These are phyloP conservation scores for Glaucidium brasilianum DNA, from an alignment of 2,113 vertebrate species.

Conservation along the genomic window DNA sequence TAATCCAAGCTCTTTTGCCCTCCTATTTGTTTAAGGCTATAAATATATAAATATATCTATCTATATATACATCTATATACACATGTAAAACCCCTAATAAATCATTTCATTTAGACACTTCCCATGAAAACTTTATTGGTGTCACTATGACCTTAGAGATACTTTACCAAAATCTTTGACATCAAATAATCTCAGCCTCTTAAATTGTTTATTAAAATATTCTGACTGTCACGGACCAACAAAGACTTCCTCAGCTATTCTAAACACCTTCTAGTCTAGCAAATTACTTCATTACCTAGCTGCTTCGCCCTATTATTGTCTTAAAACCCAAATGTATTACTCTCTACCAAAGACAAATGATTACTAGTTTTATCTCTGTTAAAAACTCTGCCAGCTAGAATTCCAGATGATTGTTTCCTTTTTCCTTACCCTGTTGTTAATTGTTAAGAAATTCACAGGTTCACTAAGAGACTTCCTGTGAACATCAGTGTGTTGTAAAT, in stretches of 20 bases:
- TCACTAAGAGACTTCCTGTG: not conserved
- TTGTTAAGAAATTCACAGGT: not conserved
- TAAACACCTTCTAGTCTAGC: not conserved
- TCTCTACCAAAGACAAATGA: not conserved
- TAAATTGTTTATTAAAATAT: not conserved
- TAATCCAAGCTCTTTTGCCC: not conserved
- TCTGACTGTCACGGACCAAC: not conserved
- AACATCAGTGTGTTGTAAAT: not conserved
- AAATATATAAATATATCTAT: not conserved
- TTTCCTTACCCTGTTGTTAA: not conserved
- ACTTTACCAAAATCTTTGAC: not conserved
- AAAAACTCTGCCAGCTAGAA: not conserved
- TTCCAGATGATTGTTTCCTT: not conserved
- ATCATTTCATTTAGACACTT: not conserved
- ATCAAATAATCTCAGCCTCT: not conserved
- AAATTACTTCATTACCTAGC: not conserved
- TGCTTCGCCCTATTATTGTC: not conserved
- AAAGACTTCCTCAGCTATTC: not conserved
- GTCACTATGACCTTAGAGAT: not conserved
- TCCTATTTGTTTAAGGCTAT: not conserved
- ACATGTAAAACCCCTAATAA: not conserved
- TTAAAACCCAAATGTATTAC: not conserved
- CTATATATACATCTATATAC: accelerated
- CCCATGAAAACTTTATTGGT: not conserved
- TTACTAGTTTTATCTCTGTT: not conserved